Evolutionary conservation across 2,888 invertebrate species (phyloP), one percentile per base, ranked within the genome.

Genomic region (Mythimna vitellina): DNA sequence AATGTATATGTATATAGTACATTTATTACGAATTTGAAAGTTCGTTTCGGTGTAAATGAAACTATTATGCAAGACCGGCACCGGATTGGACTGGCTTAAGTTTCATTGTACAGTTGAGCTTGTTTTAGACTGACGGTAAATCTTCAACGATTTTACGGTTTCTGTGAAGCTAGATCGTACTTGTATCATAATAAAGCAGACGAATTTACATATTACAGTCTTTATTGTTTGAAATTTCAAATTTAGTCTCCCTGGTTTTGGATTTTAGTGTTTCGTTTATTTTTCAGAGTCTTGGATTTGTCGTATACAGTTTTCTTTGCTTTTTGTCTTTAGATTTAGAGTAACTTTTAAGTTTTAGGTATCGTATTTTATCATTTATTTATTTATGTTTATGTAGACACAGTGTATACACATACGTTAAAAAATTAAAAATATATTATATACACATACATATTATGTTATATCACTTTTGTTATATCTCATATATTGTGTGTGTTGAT

Each of bases 51-150:
- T 89, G 86, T 89, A 77, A 88, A 78, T 60, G 80, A 75, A 86
- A 78, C 82, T 86, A 84, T 88, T 87, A 89, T 89, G 87, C 88
- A 89, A 87, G 89, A 86, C 85, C 83, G 84, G 82, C 85, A 73
- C 81, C 80, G 89, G 89, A 90, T 91, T 87, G 88, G 83, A 87
- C 87, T 84, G 86, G 89, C 87, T 91, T 90, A 88, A 90, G 90
- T 90, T 89, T 90, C 89, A 90, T 89, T 89, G 89, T 90, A 87
- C 81, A 89, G 87, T 88, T 82, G 87, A 89, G 90, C 89, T 91
- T 89, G 89, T 88, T 91, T 89, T 85, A 87, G 86, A 87, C 87
- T 89, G 87, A 88, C 89, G 87, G 88, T 88, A 86, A 90, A 91
- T 90, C 89, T 91, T 88, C 84, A 88, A 84, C 85, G 86, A 89